phyloP scores from a whole-genome alignment of 2,113 vertebrate species.

The Jacana jacana region DNA sequence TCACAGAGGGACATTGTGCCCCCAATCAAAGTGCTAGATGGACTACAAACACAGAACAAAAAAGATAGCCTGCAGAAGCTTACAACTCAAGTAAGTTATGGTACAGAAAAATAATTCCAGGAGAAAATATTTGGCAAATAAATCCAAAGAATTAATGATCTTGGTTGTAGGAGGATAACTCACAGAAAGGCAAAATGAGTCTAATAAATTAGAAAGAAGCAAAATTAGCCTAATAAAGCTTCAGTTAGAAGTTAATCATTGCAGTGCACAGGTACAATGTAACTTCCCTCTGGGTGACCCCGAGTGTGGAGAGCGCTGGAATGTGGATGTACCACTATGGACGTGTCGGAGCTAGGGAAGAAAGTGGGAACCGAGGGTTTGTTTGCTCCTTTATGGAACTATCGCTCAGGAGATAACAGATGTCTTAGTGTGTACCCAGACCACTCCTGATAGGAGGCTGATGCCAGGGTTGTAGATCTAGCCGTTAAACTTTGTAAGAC shows the following conservation, averaged over 20 bases:
- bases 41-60: constrained; percentile 25
- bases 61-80: neutral
- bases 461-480: neutral
- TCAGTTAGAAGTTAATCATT: neutral
- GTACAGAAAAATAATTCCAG: neutral
- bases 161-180: neutral
- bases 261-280: neutral
- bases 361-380: neutral
- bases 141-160: neutral
- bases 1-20: neutral
- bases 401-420: neutral
- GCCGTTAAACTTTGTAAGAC: neutral
- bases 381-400: neutral
- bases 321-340: neutral
- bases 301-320: neutral
- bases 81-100: neutral
- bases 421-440: neutral
- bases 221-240: constrained; percentile 7
- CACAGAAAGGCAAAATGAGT: neutral
- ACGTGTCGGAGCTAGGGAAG: neutral
- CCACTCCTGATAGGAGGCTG: neutral
- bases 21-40: neutral
- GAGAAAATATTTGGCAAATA: constrained; percentile 4
- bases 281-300: neutral
- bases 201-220: neutral